Percentiles rank a stretch among this genome's conserved stretches.
These are phyloP conservation scores for Cotesia chilonis DNA, from an alignment of 1,140 invertebrate genomes.

Conservation along the genomic window DNA sequence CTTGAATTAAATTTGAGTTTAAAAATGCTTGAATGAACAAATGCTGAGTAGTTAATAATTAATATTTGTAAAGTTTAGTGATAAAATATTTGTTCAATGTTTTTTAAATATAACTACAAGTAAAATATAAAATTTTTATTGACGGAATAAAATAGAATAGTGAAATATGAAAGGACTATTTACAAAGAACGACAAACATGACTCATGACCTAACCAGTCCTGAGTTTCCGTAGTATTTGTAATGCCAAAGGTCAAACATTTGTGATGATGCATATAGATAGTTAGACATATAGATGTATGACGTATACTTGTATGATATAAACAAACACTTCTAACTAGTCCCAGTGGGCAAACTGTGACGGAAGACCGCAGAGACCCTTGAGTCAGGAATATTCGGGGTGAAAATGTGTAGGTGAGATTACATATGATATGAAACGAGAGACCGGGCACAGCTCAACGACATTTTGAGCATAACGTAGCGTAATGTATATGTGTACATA, in stretches of 20 bases:
- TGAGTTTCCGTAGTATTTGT: neutral
- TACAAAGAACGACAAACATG: neutral
- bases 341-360: neutral
- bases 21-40: too few species aligned
- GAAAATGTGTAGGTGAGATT: slow-evolving; percentile 23
- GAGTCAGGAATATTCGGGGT: slow-evolving; percentile 18
- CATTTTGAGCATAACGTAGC: slow-evolving; percentile 16
- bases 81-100: too few species aligned
- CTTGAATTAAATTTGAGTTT: too few species aligned
- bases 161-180: too few species aligned
- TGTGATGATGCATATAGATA: neutral
- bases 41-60: too few species aligned
- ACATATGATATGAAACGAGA: slow-evolving; percentile 13
- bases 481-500: neutral
- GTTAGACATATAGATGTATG: neutral
- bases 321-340: slow-evolving; percentile 15
- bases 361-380: neutral
- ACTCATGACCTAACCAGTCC: too few species aligned
- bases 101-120: too few species aligned
- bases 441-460: neutral
- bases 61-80: too few species aligned
- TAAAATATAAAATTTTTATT: too few species aligned
- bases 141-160: too few species aligned
- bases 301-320: neutral
- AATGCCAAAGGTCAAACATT: slow-evolving; percentile 15